Conservation (phyloP, 1,140 invertebrate genomes). For the Saccostrea echinata region DNA sequence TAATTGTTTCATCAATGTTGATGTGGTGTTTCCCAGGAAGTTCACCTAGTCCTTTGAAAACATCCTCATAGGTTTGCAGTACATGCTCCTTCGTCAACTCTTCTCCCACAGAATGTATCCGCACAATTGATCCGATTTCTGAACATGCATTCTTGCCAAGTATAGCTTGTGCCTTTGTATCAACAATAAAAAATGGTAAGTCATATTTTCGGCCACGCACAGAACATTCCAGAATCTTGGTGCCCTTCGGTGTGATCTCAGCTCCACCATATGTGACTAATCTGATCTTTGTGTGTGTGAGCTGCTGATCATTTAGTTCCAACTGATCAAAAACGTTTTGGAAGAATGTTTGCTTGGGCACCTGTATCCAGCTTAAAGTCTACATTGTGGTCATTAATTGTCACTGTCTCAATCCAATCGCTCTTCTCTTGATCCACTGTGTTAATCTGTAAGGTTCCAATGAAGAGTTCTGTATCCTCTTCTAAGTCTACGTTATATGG, state of each 20-base stretch:
- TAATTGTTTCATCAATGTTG: slow-evolving; percentile 59
- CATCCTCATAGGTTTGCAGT: slow-evolving; percentile 48
- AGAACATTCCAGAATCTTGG: slow-evolving; percentile 25
- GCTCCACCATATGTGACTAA: slow-evolving; percentile 34
- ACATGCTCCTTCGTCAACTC: slow-evolving; percentile 7
- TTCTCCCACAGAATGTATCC: slow-evolving; percentile 6
- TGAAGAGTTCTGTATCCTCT: slow-evolving; percentile 43
- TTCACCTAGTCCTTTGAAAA: slow-evolving; percentile 59
- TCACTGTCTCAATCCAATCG: neutral
- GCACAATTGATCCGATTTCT: slow-evolving; percentile 35
- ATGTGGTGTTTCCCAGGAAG: slow-evolving; percentile 62
- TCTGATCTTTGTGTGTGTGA: slow-evolving; percentile 9
- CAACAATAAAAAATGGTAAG: slow-evolving; percentile 30
- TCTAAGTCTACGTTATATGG: neutral
- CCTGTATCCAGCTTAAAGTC: slow-evolving; percentile 52
- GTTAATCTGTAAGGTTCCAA: slow-evolving; percentile 33
- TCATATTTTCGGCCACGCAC: neutral
- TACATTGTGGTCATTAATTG: neutral
- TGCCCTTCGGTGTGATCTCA: slow-evolving; percentile 1
- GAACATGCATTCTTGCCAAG: slow-evolving; percentile 14
- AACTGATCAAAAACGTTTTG: slow-evolving; percentile 37
- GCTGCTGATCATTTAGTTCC: neutral
- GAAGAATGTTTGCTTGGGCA: slow-evolving; percentile 50
- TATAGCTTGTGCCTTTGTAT: slow-evolving; percentile 15
- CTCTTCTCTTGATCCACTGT: neutral